Evolutionary conservation across 2,113 vertebrate species (phyloP).

Genomic region (Brachionichthys hirsutus): DNA sequence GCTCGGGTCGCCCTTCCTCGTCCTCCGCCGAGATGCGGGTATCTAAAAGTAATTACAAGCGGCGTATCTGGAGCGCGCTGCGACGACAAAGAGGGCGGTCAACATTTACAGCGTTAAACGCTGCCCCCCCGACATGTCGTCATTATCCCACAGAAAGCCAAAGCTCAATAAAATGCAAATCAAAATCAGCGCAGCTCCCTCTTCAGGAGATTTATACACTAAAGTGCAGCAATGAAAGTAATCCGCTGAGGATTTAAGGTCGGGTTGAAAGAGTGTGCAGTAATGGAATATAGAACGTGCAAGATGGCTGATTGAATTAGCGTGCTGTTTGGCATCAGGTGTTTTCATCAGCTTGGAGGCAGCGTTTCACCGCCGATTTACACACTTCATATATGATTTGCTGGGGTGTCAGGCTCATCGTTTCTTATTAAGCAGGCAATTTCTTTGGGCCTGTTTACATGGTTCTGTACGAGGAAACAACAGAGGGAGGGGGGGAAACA

Average conservation of each 20-base stretch:
- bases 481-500: not conserved
- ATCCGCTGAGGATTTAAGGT: conserved; percentile 49
- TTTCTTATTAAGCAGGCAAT: conserved; percentile 36
- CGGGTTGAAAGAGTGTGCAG: conserved; percentile 53
- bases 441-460: conserved; percentile 5
- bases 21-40: conserved; percentile 20
- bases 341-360: conserved; percentile 53
- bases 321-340: conserved; percentile 47
- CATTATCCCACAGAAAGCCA: conserved; percentile 48
- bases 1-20: conserved; percentile 33
- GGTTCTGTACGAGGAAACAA: conserved; percentile 12
- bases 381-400: conserved; percentile 51
- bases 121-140: conserved; percentile 47
- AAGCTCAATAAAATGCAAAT: conserved; percentile 68
- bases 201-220: conserved; percentile 62
- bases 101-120: conserved; percentile 50
- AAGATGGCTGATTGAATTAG: conserved; percentile 55
- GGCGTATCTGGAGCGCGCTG: not conserved
- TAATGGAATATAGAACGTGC: conserved; percentile 63
- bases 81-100: conserved; percentile 42
- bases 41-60: conserved; percentile 50
- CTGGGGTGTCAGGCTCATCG: conserved; percentile 11
- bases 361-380: conserved; percentile 30
- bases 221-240: conserved; percentile 60
- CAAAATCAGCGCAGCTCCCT: conserved; percentile 42